These are phyloP conservation scores for Danio tinwini DNA, from an alignment of 2,797 vertebrate genomes.

Conservation along the genomic window DNA sequence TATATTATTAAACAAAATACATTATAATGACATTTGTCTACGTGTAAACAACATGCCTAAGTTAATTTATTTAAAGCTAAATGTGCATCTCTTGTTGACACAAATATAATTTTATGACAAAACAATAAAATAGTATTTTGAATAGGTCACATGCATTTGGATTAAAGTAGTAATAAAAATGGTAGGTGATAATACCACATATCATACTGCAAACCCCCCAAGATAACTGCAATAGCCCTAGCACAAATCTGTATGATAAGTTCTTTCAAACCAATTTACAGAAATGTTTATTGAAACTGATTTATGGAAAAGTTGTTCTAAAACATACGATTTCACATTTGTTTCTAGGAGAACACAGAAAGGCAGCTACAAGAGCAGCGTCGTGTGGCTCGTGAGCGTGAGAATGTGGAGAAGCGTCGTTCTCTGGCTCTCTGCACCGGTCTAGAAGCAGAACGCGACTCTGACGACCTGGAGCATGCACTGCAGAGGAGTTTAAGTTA, in stretches of 20 bases:
- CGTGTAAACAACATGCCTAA: too few relatives aligned
- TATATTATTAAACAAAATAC: too few relatives aligned
- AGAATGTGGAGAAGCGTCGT: conserved; percentile 78
- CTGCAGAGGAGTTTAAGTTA: conserved; percentile 79
- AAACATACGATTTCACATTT: background rate
- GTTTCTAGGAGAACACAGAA: conserved; percentile 81
- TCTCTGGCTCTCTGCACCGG: conserved; percentile 78
- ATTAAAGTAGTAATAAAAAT: too few relatives aligned
- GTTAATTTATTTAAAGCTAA: too few relatives aligned
- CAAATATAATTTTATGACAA: too few relatives aligned
- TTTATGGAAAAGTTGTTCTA: background rate
- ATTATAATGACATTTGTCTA: too few relatives aligned
- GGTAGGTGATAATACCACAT: too few relatives aligned
- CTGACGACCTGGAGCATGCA: conserved; percentile 80
- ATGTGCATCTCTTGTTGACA: too few relatives aligned
- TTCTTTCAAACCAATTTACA: background rate
- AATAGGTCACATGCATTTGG: too few relatives aligned
- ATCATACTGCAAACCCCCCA: too few relatives aligned
- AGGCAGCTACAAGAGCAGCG: conserved; percentile 81
- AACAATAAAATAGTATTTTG: too few relatives aligned
- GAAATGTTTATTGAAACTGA: background rate
- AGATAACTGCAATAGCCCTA: too few relatives aligned
- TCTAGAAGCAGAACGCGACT: conserved; percentile 62
- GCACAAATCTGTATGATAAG: background rate
- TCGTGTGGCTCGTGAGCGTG: conserved; percentile 76